A percentile compares a stretch with the other conserved stretches of the same genome.
Evolutionary conservation across 1,140 invertebrate genomes (phyloP).

Genomic region (Anastatus disparis): DNA sequence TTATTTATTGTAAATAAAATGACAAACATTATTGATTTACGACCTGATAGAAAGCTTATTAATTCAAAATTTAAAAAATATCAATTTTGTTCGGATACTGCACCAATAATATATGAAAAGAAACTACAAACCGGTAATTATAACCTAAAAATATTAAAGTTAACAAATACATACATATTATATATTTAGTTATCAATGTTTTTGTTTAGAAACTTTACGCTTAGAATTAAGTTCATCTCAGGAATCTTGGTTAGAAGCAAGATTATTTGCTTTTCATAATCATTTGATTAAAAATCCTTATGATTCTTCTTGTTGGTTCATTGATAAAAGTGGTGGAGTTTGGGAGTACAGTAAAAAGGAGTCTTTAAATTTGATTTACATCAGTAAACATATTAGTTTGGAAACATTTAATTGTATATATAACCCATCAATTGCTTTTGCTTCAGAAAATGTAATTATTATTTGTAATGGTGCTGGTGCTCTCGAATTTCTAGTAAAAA

Average conservation of each 20-base stretch:
- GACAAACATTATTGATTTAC: constrained; percentile 59
- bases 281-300: constrained; percentile 61
- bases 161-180: constrained; percentile 4
- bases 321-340: constrained; percentile 53
- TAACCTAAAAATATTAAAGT: constrained; percentile 15
- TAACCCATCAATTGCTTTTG: constrained; percentile 60
- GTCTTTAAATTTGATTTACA: constrained; percentile 46
- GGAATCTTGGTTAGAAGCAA: constrained; percentile 59
- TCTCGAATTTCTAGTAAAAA: constrained; percentile 52
- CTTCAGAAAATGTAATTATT: constrained; percentile 50
- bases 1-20: constrained; percentile 44
- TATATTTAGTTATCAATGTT: background rate
- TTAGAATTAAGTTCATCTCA: constrained; percentile 53
- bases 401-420: constrained; percentile 38
- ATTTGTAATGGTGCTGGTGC: constrained; percentile 53
- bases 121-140: constrained; percentile 50
- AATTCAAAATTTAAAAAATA: constrained; percentile 62
- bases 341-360: constrained; percentile 51
- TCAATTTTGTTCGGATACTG: constrained; percentile 54
- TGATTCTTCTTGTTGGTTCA: constrained; percentile 59
- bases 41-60: constrained; percentile 51
- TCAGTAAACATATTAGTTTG: constrained; percentile 31
- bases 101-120: constrained; percentile 48
- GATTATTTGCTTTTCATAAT: constrained; percentile 63
- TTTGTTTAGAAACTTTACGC: constrained; percentile 53